Base-by-base conservation (phyloP, 2,888 invertebrate genomes). In the Carpatolechia fugitivella region DNA sequence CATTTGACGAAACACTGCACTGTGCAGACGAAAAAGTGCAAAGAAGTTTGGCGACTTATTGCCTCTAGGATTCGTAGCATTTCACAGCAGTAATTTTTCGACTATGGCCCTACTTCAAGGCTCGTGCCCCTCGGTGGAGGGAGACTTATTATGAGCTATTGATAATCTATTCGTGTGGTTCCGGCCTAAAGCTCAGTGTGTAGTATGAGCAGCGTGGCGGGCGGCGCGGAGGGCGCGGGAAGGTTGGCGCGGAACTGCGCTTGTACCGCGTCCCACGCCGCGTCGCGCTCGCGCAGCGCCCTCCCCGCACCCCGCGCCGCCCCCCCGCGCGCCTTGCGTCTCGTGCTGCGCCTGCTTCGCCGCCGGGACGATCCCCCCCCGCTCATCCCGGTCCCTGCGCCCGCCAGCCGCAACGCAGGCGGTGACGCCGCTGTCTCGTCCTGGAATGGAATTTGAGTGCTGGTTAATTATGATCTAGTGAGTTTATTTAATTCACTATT, bases 211-310 rank as follows among this genome's bases (percentile, higher is more conserved):
- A 86, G 72, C 61, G 85, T 73, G 62, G 80, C 70, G 61, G 74
- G 57, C 54, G 76, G 53, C 18, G 71, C 66, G 57, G 72, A 62
- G 56, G 70, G 56, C 50, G 53, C 66, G 56, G 66, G 57, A 62
- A 58, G 48, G 56, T 51, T 65, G 61, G 69, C 72, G n/a, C 72
- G 75, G 57, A 85, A 58, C 80, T 85, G 85, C 60, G 81, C 81
- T 59, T 80, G 82, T 76, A 85, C 85, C 33, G 84, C 86, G 68
- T 74, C 80, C 85, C 85, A 85, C 53, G 75, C 82, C 50, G 75
- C 68, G 65, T 76, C 76, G 16, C 79, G 72, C 58, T 56, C 56
- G 48, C 47, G 51, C 7, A 38, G 35, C 48, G 35, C 18, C 29
- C 16, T 14, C 0, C 13, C 50, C 16, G 33, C 16, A 24, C 33